Conservation (phyloP, 2,888 invertebrate genomes). For the Leptopilina myrica region DNA sequence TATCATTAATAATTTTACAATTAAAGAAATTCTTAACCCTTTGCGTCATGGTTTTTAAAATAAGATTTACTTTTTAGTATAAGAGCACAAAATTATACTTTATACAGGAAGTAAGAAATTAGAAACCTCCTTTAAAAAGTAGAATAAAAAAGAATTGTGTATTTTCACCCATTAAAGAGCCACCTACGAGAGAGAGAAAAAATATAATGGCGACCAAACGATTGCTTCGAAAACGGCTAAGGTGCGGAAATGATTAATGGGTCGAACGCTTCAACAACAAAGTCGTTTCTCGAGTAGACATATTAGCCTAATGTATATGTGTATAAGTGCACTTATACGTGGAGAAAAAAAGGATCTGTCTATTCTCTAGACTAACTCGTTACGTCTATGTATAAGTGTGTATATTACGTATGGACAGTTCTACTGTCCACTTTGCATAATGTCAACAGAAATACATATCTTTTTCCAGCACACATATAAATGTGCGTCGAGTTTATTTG, state of each 20-base stretch:
- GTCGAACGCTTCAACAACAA: slow-evolving; percentile 38
- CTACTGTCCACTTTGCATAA: slow-evolving; percentile 38
- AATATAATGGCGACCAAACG: slow-evolving; percentile 36
- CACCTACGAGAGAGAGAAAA: slow-evolving; percentile 11
- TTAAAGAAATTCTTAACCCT: too few relatives aligned
- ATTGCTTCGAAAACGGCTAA: slow-evolving; percentile 31
- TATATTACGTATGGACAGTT: slow-evolving; percentile 30
- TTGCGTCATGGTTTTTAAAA: too few relatives aligned
- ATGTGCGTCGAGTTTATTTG: slow-evolving; percentile 18
- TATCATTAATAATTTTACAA: too few relatives aligned
- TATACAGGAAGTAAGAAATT: too few relatives aligned
- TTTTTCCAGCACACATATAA: background rate
- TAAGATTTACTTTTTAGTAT: too few relatives aligned
- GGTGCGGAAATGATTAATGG: slow-evolving; percentile 41
- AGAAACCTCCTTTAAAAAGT: background rate
- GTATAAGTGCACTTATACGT: slow-evolving; percentile 7
- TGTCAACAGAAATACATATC: slow-evolving; percentile 38
- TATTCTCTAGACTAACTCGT: slow-evolving; percentile 24
- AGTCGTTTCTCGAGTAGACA: slow-evolving; percentile 39
- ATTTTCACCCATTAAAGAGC: slow-evolving; percentile 15
- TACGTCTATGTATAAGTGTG: too few relatives aligned
- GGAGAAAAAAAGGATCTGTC: slow-evolving; percentile 22
- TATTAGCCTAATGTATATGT: slow-evolving; percentile 32
- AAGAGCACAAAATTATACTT: too few relatives aligned
- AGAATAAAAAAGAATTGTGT: slow-evolving; percentile 23